These are phyloP conservation scores for Crambe crambe DNA, from an alignment of 37 sponge, comb jelly and placozoan genomes.

Conservation along the genomic window DNA sequence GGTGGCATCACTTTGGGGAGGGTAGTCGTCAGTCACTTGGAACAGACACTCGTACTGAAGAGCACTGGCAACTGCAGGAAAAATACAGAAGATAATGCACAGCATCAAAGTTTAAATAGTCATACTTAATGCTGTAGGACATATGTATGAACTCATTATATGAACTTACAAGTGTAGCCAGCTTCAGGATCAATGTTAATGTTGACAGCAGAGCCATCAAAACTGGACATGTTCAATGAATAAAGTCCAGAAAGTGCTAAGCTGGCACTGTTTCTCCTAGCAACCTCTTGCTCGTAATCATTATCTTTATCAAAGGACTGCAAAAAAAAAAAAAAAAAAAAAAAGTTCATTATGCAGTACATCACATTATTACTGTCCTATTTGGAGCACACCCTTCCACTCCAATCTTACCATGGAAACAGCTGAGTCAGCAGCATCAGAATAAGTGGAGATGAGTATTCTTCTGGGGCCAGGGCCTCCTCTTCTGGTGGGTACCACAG, in stretches of 20 bases:
- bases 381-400: neutral
- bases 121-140: too few relatives aligned
- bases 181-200: conserved; percentile 30
- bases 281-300: conserved; percentile 15
- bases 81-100: neutral
- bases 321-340: neutral
- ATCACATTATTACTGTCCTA: neutral
- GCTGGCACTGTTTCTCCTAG: conserved; percentile 15
- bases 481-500: neutral
- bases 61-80: conserved; percentile 48
- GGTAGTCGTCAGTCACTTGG: conserved; percentile 63
- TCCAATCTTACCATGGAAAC: conserved; percentile 48
- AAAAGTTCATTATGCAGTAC: too few relatives aligned
- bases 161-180: conserved; percentile 21
- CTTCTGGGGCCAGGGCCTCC: neutral
- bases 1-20: conserved; percentile 20
- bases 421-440: conserved; percentile 61
- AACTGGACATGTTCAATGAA: conserved; percentile 15
- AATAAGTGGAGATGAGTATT: conserved; percentile 2
- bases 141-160: neutral
- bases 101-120: neutral
- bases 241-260: conserved; percentile 21
- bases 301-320: conserved; percentile 41
- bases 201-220: neutral
- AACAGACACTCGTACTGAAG: conserved; percentile 57